These are phyloP conservation scores for Eurystomus gularis DNA, from an alignment of 2,113 vertebrate genomes.

Conservation along the genomic window DNA sequence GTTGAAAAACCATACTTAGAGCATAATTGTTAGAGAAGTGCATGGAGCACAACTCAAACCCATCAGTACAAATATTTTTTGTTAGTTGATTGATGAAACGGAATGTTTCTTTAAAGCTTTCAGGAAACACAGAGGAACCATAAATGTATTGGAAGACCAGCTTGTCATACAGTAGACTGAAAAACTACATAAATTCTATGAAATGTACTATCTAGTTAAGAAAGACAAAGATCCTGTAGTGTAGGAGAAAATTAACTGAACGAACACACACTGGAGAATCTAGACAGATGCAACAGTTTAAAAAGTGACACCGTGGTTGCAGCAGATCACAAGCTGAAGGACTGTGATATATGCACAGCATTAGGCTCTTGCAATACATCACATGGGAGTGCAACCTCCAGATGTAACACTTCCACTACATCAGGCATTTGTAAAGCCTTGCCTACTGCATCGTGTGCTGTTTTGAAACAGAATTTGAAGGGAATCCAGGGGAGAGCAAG, in stretches of 20 bases:
- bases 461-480: neutral
- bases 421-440: neutral
- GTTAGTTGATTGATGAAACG: neutral
- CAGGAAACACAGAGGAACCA: neutral
- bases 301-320: neutral
- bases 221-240: rapidly evolving
- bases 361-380: neutral
- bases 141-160: neutral
- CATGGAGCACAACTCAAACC: neutral
- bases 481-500: neutral
- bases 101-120: neutral
- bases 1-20: neutral
- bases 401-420: neutral
- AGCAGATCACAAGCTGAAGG: neutral
- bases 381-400: neutral
- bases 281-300: neutral
- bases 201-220: neutral
- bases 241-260: neutral
- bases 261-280: neutral
- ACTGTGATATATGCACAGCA: neutral
- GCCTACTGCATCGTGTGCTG: neutral
- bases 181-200: neutral
- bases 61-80: neutral
- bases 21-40: neutral
- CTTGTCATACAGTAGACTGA: neutral